A percentile compares a stretch with the other conserved stretches of the same genome.
Conservation (phyloP, 2,888 invertebrate species). For the Heliconius ethilla region DNA sequence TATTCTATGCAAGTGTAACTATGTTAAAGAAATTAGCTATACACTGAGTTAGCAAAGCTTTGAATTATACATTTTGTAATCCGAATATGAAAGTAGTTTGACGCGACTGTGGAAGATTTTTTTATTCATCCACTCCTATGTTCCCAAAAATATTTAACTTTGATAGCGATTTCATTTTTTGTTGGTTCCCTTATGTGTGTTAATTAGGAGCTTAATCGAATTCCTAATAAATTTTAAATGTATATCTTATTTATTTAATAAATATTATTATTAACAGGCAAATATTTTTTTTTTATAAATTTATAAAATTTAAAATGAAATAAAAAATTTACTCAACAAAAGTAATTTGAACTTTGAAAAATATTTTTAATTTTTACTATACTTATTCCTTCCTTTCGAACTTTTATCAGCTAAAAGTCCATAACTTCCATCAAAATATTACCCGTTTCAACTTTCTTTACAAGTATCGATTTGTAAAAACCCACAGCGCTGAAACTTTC, state of each 20-base stretch:
- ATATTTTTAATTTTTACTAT: not conserved
- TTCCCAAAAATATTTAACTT: not conserved
- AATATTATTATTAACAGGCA: too few relatives aligned
- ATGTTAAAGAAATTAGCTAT: conserved; percentile 62
- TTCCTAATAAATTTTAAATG: not conserved
- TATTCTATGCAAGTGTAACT: conserved; percentile 67
- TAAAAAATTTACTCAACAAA: not conserved
- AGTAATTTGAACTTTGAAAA: not conserved
- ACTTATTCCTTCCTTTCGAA: not conserved
- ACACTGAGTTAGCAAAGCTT: conserved; percentile 54
- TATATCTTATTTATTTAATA: not conserved
- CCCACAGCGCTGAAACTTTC: not conserved
- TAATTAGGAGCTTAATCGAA: too few relatives aligned
- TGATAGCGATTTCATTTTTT: not conserved
- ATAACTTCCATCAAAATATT: not conserved
- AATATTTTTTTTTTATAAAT: not conserved
- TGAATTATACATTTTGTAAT: conserved; percentile 70
- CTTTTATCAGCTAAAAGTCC: not conserved
- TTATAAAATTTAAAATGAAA: not conserved
- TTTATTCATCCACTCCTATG: not conserved
- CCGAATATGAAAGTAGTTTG: conserved; percentile 61
- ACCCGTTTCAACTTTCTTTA: not conserved
- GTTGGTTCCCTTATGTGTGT: too few relatives aligned
- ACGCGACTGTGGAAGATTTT: conserved; percentile 27
- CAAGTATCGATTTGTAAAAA: conserved; percentile 16